phyloP scores from a whole-genome alignment of 2,888 invertebrate species.

The Heliconius charithonia region DNA sequence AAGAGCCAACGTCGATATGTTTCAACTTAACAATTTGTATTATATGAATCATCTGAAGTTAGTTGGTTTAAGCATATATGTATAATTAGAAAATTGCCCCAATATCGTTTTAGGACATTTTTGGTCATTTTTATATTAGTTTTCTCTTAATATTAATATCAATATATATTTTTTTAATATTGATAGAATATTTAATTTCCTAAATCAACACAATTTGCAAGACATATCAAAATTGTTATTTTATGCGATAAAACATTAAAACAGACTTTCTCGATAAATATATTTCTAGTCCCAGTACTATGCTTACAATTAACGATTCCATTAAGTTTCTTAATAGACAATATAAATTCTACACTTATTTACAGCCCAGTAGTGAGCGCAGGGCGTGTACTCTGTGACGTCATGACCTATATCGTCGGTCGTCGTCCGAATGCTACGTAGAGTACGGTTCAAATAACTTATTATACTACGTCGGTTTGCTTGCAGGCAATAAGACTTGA shows the following conservation, averaged over 20 bases:
- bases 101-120: too few relatives aligned
- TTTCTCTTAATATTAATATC: too few relatives aligned
- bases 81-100: not conserved
- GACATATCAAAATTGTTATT: not conserved
- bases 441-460: slow-evolving; percentile 24
- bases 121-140: too few relatives aligned
- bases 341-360: slow-evolving; percentile 36
- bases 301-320: slow-evolving; percentile 13
- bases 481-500: not conserved
- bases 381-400: slow-evolving; percentile 47
- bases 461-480: slow-evolving; percentile 5
- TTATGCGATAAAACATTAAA: not conserved
- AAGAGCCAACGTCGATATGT: slow-evolving; percentile 14
- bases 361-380: slow-evolving; percentile 34
- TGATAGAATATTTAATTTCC: too few relatives aligned
- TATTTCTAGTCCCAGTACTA: not conserved
- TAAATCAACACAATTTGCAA: too few relatives aligned
- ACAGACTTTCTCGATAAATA: not conserved
- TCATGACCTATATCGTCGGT: slow-evolving; percentile 51
- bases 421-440: slow-evolving; percentile 42
- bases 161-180: too few relatives aligned
- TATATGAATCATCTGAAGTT: not conserved
- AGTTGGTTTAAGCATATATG: not conserved
- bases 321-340: slow-evolving; percentile 26
- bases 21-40: not conserved